Base-by-base conservation (phyloP, 2,888 invertebrate genomes). In the Drosophila vallismaia region DNA sequence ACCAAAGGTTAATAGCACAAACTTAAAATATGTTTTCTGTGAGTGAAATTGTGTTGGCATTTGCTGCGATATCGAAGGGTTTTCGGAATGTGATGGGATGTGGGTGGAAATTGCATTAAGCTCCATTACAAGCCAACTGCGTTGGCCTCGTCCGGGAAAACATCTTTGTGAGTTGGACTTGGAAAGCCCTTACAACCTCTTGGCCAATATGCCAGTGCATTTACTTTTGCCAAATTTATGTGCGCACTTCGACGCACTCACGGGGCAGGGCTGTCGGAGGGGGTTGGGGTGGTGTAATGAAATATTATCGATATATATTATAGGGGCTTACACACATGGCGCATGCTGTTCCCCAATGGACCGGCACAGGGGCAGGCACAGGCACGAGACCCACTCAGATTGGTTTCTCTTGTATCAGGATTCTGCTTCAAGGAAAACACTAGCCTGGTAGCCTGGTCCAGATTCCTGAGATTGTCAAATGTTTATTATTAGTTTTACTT, bases 291-390 rank as follows among this genome's bases (percentile, higher is more conserved):
- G 19, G n/a, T 9, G 74, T 82, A 85, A 82, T 82, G 86, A 82
- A 82, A 87, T 82, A 82, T 87, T 82, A 87, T 82, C 86, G 80
- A 87, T 87, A 82, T 86, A 87, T 82, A 82, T 85, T 87, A 87
- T 64, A 19, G 64, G 68, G 51, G 67, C 77, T 82, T 74, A 66
- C 50, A 81, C 74, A 76, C 79, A 76, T 76, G 74, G 60, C 76
- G 46, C 28, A 56, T 73, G 68, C 46, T 19, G 44, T 52, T 64
- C 79, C 70, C 71, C 45, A 12, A 4, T 10, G 24, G 36, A 53
- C 2, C 36, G 36, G 57, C 7, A 31, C 4, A 57, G n/a, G 40
- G 19, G 19, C 19, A 19, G 19, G 19, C 7, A 24, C 4, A 38
- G 12, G 31, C 62, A 49, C 62, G 29, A n/a, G 48, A 48, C 48